Conservation (phyloP, 2,888 invertebrate species). For the Agrotis puta region DNA sequence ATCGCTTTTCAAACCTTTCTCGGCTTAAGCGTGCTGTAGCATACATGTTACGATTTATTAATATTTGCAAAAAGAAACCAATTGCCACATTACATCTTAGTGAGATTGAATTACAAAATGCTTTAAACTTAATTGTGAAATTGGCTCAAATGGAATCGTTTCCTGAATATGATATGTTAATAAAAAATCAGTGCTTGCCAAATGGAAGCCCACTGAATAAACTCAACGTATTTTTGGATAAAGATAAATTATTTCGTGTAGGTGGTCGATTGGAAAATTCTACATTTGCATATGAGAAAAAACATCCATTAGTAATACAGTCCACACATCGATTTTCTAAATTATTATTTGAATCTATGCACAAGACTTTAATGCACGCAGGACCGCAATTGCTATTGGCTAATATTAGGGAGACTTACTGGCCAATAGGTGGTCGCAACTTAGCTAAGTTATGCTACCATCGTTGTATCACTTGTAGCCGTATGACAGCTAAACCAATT, state of each 20-base stretch:
- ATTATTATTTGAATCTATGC: too few species aligned
- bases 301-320: too few species aligned
- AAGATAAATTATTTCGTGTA: too few species aligned
- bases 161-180: slow-evolving; percentile 21
- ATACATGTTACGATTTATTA: slow-evolving; percentile 18
- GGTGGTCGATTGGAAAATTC: too few species aligned
- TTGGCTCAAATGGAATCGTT: slow-evolving; percentile 17
- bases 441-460: slow-evolving; percentile 53
- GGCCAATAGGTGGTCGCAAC: slow-evolving; percentile 46
- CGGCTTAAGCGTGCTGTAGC: slow-evolving; percentile 26
- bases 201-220: not conserved
- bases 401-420: slow-evolving; percentile 33
- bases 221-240: slow-evolving; percentile 1
- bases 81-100: not conserved
- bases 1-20: slow-evolving; percentile 21
- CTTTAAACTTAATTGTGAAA: too few species aligned
- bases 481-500: slow-evolving; percentile 51
- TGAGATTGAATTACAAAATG: too few species aligned
- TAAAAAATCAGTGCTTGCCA: not conserved
- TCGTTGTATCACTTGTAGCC: slow-evolving; percentile 53
- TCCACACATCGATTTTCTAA: too few species aligned
- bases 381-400: too few species aligned
- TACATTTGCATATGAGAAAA: too few species aligned
- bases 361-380: too few species aligned
- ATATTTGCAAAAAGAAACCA: slow-evolving; percentile 10